Percentiles rank a stretch among this genome's conserved stretches.
These are phyloP conservation scores for Nycteola revayana DNA, from an alignment of 2,888 invertebrate species.

Conservation along the genomic window DNA sequence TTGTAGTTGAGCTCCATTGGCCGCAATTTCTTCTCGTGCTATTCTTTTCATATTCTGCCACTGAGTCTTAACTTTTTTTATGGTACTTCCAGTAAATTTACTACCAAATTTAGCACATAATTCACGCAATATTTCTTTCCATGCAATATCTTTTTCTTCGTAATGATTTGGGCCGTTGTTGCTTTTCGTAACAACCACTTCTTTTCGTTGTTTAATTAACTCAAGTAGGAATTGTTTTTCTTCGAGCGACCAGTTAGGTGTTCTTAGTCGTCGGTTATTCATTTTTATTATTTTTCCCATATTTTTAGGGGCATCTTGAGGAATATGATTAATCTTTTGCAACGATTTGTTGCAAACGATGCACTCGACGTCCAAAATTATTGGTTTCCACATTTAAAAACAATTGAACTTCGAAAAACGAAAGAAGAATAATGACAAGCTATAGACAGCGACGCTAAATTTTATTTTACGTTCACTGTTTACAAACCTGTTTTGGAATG, in stretches of 20 bases:
- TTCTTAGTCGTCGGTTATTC: conserved; percentile 58
- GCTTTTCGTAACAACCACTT: conserved; percentile 63
- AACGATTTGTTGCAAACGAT: conserved; percentile 78
- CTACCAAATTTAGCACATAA: conserved; percentile 59
- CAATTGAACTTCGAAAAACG: conserved; percentile 53
- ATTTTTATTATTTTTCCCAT: conserved; percentile 71
- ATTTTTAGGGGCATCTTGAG: conserved; percentile 43
- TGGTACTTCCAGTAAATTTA: conserved; percentile 65
- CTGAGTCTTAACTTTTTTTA: conserved; percentile 74
- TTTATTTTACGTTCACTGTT: conserved; percentile 24
- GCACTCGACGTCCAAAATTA: conserved; percentile 77
- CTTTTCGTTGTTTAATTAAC: conserved; percentile 68
- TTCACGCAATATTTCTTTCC: conserved; percentile 67
- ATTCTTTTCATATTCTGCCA: conserved; percentile 79
- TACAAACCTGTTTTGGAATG: conserved; percentile 43
- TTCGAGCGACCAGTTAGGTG: conserved; percentile 72
- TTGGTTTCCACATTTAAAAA: conserved; percentile 75
- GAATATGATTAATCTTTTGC: conserved; percentile 71
- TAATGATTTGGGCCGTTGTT: conserved; percentile 70
- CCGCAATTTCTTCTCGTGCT: conserved; percentile 66
- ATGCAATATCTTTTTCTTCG: conserved; percentile 71
- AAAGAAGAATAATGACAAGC: conserved; percentile 47
- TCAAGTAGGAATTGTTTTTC: conserved; percentile 74
- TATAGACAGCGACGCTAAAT: conserved; percentile 41
- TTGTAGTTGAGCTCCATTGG: conserved; percentile 49